These are phyloP conservation scores for Pterostichus madidus DNA, from an alignment of 2,888 invertebrate species.

Conservation along the genomic window DNA sequence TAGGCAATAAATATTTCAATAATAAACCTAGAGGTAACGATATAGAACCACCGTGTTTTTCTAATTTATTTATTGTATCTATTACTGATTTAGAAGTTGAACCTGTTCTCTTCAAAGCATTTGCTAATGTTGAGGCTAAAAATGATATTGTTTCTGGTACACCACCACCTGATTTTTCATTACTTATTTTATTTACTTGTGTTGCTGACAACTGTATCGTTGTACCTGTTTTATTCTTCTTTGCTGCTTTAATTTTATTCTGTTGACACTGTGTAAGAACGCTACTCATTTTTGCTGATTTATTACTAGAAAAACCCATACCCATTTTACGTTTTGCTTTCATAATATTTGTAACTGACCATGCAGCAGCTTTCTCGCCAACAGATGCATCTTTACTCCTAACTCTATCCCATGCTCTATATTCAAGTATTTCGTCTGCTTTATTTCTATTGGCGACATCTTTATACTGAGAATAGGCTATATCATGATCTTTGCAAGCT, in stretches of 20 bases:
- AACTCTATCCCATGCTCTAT: slow-evolving; percentile 66
- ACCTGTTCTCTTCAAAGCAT: too few relatives aligned
- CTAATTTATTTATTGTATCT: background rate
- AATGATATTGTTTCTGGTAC: background rate
- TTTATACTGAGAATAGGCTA: too few relatives aligned
- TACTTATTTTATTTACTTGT: slow-evolving; percentile 15
- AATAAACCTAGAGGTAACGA: too few relatives aligned
- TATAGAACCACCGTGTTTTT: too few relatives aligned
- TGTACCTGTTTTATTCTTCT: background rate
- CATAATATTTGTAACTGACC: slow-evolving; percentile 67
- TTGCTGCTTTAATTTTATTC: background rate
- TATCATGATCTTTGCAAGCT: background rate
- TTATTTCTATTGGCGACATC: too few relatives aligned
- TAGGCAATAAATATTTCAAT: too few relatives aligned
- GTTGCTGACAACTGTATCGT: background rate
- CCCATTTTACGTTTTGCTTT: slow-evolving; percentile 59
- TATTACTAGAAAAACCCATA: too few relatives aligned
- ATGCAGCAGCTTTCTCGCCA: slow-evolving; percentile 66
- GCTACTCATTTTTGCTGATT: too few relatives aligned
- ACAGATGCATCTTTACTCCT: slow-evolving; percentile 58
- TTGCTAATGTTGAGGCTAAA: too few relatives aligned
- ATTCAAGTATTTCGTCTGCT: slow-evolving; percentile 26
- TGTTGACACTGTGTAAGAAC: background rate
- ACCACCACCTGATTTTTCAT: background rate
- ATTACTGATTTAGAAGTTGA: too few relatives aligned